Evolutionary conservation across 2,113 vertebrate genomes (phyloP), one percentile per base, ranked within the genome.

Genomic region (Sinocyclocheilus maitianheensis): DNA sequence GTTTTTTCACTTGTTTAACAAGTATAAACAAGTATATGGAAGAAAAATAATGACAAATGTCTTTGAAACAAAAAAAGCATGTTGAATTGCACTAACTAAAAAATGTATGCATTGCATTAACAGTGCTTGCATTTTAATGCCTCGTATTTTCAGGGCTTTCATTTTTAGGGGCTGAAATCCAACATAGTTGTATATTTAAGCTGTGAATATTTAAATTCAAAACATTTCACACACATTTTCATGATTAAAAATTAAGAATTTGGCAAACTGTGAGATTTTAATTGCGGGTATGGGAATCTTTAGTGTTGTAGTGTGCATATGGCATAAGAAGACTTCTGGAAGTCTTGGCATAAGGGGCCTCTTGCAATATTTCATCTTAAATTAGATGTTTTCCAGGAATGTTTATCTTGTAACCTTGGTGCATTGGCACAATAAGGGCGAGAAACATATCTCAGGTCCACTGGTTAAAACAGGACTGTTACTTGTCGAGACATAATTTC

Each of bases 381-480:
- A 81, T 65, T 14, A 81, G n/a, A 65, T 65, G 60, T 46, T n/a
- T 81, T 81, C 13, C 79, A 48, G 60, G 79, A 81, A 65, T 81
- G 60, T 81, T 81, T 81, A 65, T 81, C 60, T 81, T 46, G 79
- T 5, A 65, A 81, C 79, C 79, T 26, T 81, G 78, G 37, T 81
- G 62, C 60, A 65, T 26, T 65, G 60, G 60, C 79, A 65, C 40
- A 46, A 67, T 81, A 67, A 46, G 13, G 30, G 20, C 22, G 1
- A 60, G 53, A 78, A 60, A 3, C 2, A 14, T 8, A 65, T 81
- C 22, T 63, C 37, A 4, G 37, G 43, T 80, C 55, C 3, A 43
- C 55, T 60, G 34, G 34, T 62, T 43, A 24, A 18, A 60, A 40
- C 55, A 62, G 6, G 34, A 80, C 26, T 80, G 37, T 80, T 80